These are phyloP conservation scores for Nyctibius bracteatus DNA, from an alignment of 2,113 vertebrate genomes.

Conservation along the genomic window DNA sequence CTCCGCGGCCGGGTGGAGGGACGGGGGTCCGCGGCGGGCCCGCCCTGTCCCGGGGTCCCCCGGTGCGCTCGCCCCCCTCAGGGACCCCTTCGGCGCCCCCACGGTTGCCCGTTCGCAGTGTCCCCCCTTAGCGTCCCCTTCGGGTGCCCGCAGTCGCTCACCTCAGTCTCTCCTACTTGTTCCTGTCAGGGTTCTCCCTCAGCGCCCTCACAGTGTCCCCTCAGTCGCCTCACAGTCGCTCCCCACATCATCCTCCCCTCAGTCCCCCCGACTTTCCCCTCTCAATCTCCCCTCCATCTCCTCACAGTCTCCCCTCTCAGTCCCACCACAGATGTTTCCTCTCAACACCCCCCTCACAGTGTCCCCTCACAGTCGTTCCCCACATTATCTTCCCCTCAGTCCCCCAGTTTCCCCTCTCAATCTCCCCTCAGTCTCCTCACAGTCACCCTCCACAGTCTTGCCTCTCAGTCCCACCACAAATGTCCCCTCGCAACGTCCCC, in stretches of 20 bases:
- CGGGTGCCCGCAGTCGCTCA: not conserved
- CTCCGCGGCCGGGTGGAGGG: not conserved
- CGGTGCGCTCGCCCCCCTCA: not conserved
- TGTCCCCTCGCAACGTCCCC: too few species aligned
- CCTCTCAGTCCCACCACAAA: accelerated
- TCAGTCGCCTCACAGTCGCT: too few species aligned
- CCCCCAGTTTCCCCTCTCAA: not conserved
- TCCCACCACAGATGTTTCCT: not conserved
- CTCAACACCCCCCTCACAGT: too few species aligned
- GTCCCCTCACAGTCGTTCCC: not conserved
- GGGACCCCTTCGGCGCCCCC: not conserved
- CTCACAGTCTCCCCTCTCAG: too few species aligned
- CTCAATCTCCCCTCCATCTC: not conserved
- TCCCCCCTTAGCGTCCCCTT: not conserved
- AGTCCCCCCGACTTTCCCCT: too few species aligned
- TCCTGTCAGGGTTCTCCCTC: not conserved
- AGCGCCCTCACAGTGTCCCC: not conserved
- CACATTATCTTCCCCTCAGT: too few species aligned
- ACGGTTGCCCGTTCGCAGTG: not conserved
- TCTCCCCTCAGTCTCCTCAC: not conserved
- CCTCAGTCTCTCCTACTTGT: not conserved
- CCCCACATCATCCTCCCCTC: too few species aligned
- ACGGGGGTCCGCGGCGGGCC: not conserved
- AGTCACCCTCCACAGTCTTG: too few species aligned
- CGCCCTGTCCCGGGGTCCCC: too few species aligned